Conservation (phyloP, 2,113 vertebrate genomes). For the Grammomys dolichurus region DNA sequence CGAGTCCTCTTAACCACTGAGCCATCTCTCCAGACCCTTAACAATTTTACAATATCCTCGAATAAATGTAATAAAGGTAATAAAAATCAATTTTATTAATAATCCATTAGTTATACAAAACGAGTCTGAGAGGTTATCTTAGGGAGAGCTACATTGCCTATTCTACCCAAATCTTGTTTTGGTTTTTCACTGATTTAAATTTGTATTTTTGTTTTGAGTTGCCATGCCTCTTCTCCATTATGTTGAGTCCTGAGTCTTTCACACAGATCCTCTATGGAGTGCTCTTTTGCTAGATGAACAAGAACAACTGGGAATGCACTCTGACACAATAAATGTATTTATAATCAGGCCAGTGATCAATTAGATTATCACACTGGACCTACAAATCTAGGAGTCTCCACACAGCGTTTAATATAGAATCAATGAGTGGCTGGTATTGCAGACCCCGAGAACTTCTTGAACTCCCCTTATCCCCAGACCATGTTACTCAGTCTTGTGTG, state of each 20-base stretch:
- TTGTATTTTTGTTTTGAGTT: background rate
- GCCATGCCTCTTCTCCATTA: too few relatives aligned
- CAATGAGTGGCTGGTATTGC: background rate
- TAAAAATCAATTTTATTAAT: background rate
- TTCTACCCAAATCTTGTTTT: background rate
- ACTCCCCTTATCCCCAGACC: background rate
- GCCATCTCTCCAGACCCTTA: background rate
- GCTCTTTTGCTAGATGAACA: background rate
- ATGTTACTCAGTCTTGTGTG: background rate
- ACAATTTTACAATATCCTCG: background rate
- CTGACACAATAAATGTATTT: background rate
- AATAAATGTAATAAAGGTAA: background rate
- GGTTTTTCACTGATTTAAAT: background rate
- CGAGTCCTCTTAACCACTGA: background rate
- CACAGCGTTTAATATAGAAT: background rate
- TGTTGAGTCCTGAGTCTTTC: background rate
- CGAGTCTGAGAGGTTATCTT: too few relatives aligned
- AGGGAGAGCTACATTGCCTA: background rate
- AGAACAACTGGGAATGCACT: background rate
- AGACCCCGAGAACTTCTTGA: background rate
- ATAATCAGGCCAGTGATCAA: background rate
- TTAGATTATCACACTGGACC: background rate
- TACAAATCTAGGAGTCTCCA: background rate
- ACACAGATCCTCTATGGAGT: background rate
- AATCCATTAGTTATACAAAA: background rate